phyloP scores from a whole-genome alignment of 2,113 vertebrate species.

The Epinephelus fuscoguttatus region DNA sequence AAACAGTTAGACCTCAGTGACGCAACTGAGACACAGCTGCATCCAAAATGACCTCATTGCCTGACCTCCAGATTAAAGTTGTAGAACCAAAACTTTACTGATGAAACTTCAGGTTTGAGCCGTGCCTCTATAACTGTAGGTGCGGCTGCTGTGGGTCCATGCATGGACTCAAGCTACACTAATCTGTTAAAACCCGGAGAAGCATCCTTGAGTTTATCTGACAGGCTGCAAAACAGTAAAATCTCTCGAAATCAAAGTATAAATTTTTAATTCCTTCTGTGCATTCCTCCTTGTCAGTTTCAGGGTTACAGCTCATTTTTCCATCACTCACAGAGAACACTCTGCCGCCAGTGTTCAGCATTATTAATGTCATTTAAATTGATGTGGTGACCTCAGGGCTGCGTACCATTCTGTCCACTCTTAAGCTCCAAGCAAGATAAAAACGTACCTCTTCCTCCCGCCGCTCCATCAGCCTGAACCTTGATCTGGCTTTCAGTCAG shows the following conservation, averaged over 20 bases:
- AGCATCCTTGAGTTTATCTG: background rate
- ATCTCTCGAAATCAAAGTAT: background rate
- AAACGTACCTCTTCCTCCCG: background rate
- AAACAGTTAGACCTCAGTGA: too few species aligned
- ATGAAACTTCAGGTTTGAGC: too few species aligned
- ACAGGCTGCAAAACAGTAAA: background rate
- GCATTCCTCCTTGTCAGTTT: background rate
- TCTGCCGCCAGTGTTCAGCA: background rate
- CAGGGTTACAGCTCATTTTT: background rate
- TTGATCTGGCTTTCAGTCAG: background rate
- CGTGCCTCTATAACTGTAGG: too few species aligned
- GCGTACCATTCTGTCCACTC: background rate
- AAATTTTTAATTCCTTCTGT: background rate
- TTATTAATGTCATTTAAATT: slow-evolving; percentile 4
- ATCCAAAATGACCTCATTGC: too few species aligned
- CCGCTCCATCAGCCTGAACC: background rate
- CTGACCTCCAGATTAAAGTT: too few species aligned
- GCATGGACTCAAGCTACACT: too few species aligned
- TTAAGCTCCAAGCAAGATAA: background rate
- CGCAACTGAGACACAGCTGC: too few species aligned
- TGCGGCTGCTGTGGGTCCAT: too few species aligned
- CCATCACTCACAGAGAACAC: background rate
- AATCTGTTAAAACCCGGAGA: too few species aligned
- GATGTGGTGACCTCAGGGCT: background rate
- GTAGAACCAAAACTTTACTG: too few species aligned